A percentile compares a stretch with the other conserved stretches of the same genome.
Evolutionary conservation across 2,888 invertebrate genomes (phyloP).

Genomic region (Horisme vitalbata): DNA sequence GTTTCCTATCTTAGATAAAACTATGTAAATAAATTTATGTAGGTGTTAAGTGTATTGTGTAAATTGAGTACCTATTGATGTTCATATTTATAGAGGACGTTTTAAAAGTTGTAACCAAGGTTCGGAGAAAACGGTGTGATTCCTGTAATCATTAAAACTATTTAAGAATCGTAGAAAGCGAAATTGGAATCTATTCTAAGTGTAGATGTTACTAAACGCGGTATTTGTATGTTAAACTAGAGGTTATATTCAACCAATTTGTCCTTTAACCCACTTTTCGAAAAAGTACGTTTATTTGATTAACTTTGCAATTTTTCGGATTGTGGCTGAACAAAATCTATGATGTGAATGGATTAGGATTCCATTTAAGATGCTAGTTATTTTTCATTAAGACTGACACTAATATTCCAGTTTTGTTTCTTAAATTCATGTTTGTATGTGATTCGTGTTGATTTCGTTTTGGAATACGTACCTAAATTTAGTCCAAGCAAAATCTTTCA

Average conservation of each 20-base stretch:
- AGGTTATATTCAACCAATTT: conserved; percentile 53
- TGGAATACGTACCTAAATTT: conserved; percentile 70
- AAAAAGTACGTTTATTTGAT: conserved; percentile 2
- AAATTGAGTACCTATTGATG: conserved; percentile 79
- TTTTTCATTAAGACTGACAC: conserved; percentile 78
- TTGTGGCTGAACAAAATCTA: conserved; percentile 3
- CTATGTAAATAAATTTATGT: conserved; percentile 69
- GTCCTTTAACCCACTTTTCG: conserved; percentile 12
- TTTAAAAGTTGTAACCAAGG: conserved; percentile 50
- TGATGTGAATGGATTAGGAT: conserved; percentile 38
- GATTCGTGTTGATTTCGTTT: conserved; percentile 38
- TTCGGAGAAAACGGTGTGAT: conserved; percentile 74
- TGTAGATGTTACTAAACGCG: conserved; percentile 71
- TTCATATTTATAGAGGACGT: conserved; percentile 70
- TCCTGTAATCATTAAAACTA: conserved; percentile 76
- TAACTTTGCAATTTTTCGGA: conserved; percentile 5
- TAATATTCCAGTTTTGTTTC: conserved; percentile 77
- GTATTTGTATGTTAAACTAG: conserved; percentile 72
- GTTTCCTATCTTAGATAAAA: conserved; percentile 80
- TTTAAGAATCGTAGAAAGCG: conserved; percentile 72
- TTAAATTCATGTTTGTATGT: conserved; percentile 48
- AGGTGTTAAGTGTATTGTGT: conserved; percentile 63
- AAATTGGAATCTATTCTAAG: conserved; percentile 70
- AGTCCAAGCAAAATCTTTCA: conserved; percentile 79
- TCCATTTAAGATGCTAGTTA: conserved; percentile 56